Evolutionary conservation across 2,113 vertebrate species (phyloP).

Genomic region (Ptilorrhoa leucosticta): DNA sequence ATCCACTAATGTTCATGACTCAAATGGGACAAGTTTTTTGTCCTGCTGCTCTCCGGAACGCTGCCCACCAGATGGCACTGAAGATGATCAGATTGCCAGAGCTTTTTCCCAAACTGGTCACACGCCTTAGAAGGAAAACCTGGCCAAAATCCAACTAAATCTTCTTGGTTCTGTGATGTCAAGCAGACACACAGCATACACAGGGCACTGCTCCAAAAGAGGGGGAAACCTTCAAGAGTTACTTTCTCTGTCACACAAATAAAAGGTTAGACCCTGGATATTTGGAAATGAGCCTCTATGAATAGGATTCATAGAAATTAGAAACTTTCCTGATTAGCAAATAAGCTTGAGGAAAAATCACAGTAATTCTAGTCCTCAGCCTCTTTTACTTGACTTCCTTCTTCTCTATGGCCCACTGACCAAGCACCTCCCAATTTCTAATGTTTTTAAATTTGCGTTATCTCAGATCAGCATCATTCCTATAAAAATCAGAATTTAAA

Average conservation of each 20-base stretch:
- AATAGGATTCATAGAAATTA: neutral
- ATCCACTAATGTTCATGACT: neutral
- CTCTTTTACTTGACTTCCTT: neutral
- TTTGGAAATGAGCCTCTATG: neutral
- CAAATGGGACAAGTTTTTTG: neutral
- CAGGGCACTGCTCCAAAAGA: neutral
- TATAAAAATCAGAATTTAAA: neutral
- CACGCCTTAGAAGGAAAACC: neutral
- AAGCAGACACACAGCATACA: neutral
- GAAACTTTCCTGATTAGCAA: neutral
- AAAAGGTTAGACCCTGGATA: neutral
- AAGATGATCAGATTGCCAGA: neutral
- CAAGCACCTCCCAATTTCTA: neutral
- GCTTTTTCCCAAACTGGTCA: neutral
- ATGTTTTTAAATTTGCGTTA: neutral
- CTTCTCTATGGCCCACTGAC: neutral
- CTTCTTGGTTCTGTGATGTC: neutral
- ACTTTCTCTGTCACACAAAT: neutral
- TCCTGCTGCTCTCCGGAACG: fast-evolving
- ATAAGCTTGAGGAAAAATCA: neutral
- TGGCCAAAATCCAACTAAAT: neutral
- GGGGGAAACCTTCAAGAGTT: neutral
- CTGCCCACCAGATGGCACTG: constrained; percentile 49
- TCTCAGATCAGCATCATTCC: neutral
- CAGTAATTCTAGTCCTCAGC: neutral